A percentile compares a stretch with the other conserved stretches of the same genome.
These are phyloP conservation scores for Zelostemma sp. DNA, from an alignment of 1,140 invertebrate species.

Conservation along the genomic window DNA sequence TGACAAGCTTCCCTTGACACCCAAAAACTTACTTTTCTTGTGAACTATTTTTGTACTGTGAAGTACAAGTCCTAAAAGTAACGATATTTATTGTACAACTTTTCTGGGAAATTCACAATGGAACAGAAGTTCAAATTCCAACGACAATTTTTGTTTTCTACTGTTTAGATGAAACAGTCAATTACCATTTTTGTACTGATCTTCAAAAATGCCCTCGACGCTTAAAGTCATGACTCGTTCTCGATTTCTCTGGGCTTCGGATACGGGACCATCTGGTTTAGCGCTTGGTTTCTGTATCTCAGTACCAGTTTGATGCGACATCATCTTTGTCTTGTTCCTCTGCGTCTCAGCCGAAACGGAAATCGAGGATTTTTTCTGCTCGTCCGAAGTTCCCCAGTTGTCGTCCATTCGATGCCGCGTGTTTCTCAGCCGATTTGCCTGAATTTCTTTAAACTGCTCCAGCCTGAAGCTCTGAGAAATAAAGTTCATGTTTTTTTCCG, in stretches of 20 bases:
- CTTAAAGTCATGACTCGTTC: conserved; percentile 41
- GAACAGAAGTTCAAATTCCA: no score
- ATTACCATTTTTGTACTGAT: conserved; percentile 9
- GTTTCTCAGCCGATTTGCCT: conserved; percentile 42
- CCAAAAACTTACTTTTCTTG: not conserved
- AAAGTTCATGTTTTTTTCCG: conserved; percentile 28
- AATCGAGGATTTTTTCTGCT: not conserved
- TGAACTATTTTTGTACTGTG: not conserved
- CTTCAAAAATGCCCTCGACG: conserved; percentile 26
- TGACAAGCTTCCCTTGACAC: no score
- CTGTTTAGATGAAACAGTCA: not conserved
- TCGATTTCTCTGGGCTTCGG: conserved; percentile 47
- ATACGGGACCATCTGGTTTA: conserved; percentile 10
- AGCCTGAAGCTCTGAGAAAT: conserved; percentile 14
- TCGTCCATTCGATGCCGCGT: conserved; percentile 37
- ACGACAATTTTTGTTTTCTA: no score
- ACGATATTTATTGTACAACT: no score
- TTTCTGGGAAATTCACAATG: no score
- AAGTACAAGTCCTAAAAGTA: not conserved
- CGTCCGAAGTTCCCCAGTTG: conserved; percentile 23
- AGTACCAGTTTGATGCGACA: conserved; percentile 30
- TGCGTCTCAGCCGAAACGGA: conserved; percentile 23
- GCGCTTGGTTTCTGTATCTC: not conserved
- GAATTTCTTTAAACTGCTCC: conserved; percentile 24
- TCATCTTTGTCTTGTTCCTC: conserved; percentile 41